phyloP scores from a whole-genome alignment of 2,888 invertebrate species.

The Alsophila aescularia region DNA sequence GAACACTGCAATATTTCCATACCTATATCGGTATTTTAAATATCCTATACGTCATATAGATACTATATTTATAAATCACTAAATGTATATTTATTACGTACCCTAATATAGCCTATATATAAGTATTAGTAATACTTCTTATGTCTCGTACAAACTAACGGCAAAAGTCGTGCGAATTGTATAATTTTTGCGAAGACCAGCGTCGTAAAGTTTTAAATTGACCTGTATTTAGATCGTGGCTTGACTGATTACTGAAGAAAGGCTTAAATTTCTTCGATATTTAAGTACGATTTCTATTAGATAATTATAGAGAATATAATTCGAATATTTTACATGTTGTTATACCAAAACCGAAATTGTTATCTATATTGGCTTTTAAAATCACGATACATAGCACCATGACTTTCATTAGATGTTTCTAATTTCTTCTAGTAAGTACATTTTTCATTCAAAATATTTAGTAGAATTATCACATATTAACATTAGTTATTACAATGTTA shows the following conservation, averaged over 20 bases:
- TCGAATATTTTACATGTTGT: slow-evolving; percentile 71
- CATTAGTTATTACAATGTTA: not conserved
- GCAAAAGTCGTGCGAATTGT: not conserved
- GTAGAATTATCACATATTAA: not conserved
- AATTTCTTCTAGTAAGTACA: not conserved
- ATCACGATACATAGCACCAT: slow-evolving; percentile 58
- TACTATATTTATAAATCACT: slow-evolving; percentile 30
- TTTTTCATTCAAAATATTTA: slow-evolving; percentile 1
- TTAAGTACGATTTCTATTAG: slow-evolving; percentile 48
- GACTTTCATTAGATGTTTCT: slow-evolving; percentile 28
- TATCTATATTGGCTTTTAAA: slow-evolving; percentile 54
- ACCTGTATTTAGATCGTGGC: slow-evolving; percentile 49
- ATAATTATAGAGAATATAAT: slow-evolving; percentile 67
- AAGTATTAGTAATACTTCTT: slow-evolving; percentile 5
- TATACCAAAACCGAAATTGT: slow-evolving; percentile 63
- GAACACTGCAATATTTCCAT: slow-evolving; percentile 31
- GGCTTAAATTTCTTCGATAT: slow-evolving; percentile 47
- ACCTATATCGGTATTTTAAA: slow-evolving; percentile 29
- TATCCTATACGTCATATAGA: slow-evolving; percentile 12
- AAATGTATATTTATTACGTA: slow-evolving; percentile 33
- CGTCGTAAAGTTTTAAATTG: not conserved
- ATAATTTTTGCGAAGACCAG: not conserved
- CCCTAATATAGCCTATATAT: slow-evolving; percentile 8
- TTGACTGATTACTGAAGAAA: slow-evolving; percentile 58
- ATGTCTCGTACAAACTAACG: slow-evolving; percentile 3